Base-by-base conservation (phyloP, 2,113 vertebrate species). In the Lamprotornis superbus region DNA sequence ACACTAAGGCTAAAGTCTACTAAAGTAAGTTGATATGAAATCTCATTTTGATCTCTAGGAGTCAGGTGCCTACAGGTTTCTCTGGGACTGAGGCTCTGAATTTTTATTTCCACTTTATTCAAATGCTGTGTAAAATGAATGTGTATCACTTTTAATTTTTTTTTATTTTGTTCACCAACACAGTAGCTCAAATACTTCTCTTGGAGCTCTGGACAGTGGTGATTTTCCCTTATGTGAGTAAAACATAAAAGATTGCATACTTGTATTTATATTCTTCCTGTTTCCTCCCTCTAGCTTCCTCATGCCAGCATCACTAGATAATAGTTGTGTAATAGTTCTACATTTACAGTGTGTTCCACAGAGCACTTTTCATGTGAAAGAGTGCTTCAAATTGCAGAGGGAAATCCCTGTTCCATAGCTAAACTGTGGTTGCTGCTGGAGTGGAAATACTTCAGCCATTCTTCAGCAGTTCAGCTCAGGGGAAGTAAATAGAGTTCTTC, bases 241-340 rank as follows among this genome's bases (percentile, higher is more conserved):
- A 95, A 95, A 86, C 89, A 39, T 57, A 44, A 84, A 95, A 83
- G 59, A 84, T 59, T 57, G 22, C 49, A 81, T 76, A 63, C 73
- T 91, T 89, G 68, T 78, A 44, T 94, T 95, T 94, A 87, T 91
- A 67, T 91, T 70, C 90, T 97, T 96, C 93, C 94, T 96, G 84
- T 96, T 96, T 97, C 77, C 56, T 96, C 50, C 47, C 85, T 92
- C 65, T 39, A 60, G 90, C 93, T 97, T 96, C 94, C 95, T 96
- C 92, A 82, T 96, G 96, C 95, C 95, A 90, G 27, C 80, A 90
- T 96, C 69, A 69, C 94, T 96, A 94, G 94, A 90, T 96, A 94
- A 95, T 94, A 92, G 88, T 96, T 96, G 94, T 96, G 95, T 90
- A 97, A 96, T 93, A 96, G 94, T 83, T 95, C 93, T 67, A 7